Evolutionary conservation across 2,113 vertebrate species (phyloP), one percentile per base, ranked within the genome.

Genomic region (Polyodon spathula): DNA sequence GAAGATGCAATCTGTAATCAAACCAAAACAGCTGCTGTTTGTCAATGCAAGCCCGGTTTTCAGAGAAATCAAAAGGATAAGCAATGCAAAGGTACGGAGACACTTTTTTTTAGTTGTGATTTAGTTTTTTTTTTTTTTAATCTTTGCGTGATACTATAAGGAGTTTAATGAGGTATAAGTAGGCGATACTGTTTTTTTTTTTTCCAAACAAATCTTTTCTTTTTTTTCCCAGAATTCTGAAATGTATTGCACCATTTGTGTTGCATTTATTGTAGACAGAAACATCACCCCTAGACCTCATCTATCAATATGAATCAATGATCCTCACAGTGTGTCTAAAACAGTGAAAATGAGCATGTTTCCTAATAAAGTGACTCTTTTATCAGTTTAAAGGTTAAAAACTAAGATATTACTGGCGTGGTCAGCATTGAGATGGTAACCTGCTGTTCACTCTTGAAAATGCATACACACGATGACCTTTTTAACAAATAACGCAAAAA

Each of bases 1-100:
- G 93, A 94, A 66, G 94, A 96, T 77, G 89, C 93, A 39, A 77
- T 89, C 67, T 98, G 96, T 76, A 94, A 95, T 85, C 91, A 95
- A 76, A 92, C 92, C 60, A 86, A 88, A 81, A 78, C 81, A 70
- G 89, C 87, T 73, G 80, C 89, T 17, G 72, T 92, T 68, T 98
- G 96, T 71, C 93, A 88, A 62, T 98, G 96, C 80, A 97, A 93
- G 72, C 70, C 84, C 63, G 96, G 96, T 65, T 97, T 97, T 84
- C 90, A 89, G 74, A 94, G 93, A 76, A 93, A 92, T 76, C 84
- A 78, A 56, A 89, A 79, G 71, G 90, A 83, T 6, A 90, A 84
- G 56, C 88, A 88, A 1, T 98, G 96, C 77, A 93, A 96, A 96
- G 96, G 96, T 97, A 88, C 59, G 37, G 39, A 68, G 15, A 63